Evolutionary conservation across 2,113 vertebrate genomes (phyloP), one percentile per base, ranked within the genome.

Genomic region (Phoxinus phoxinus): DNA sequence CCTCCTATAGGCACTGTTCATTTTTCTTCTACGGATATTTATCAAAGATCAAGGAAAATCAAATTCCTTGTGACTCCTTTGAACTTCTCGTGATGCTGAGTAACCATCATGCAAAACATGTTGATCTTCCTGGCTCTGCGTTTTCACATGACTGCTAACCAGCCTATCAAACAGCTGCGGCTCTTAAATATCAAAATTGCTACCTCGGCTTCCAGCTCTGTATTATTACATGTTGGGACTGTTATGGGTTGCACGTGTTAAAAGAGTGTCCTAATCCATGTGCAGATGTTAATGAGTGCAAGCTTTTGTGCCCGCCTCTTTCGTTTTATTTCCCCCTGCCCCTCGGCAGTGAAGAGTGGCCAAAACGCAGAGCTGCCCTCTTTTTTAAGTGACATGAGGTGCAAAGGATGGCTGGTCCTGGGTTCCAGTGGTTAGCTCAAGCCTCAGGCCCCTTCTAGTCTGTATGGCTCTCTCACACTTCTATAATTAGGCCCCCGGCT

Each of bases 401-500:
- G 81, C 82, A 86, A 83, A 71, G 44, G 69, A 83, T 81, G 44
- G 37, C 19, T 86, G 44, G 19, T 15, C 3, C 81, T 37, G 35
- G 73, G 69, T 85, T 81, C 56, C 51, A 25, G 86, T 56, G 83
- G 85, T 87, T 84, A 84, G 75, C 75, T 77, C 53, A 84, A 86
- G 89, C 65, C 84, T 89, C 86, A 87, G 83, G 80, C 65, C 85
- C 80, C 86, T 74, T 63, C 87, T 77, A 88, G 91, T 88, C 86
- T 80, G 9, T 75, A 90, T 56, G 92, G 89, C 90, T 93, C 90
- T 87, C 87, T 92, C 89, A 91, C 89, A 89, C 89, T 88, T 91
- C 90, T 92, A 88, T 92, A 92, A 91, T 93, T 91, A 93, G 84
- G 67, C 65, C 3, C 3, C 46, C 84, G n/a, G 17, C 90, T 92